Percentiles rank a stretch among this genome's conserved stretches.
These are phyloP conservation scores for Sinocyclocheilus anophthalmus DNA, from an alignment of 2,113 vertebrate species.

Conservation along the genomic window DNA sequence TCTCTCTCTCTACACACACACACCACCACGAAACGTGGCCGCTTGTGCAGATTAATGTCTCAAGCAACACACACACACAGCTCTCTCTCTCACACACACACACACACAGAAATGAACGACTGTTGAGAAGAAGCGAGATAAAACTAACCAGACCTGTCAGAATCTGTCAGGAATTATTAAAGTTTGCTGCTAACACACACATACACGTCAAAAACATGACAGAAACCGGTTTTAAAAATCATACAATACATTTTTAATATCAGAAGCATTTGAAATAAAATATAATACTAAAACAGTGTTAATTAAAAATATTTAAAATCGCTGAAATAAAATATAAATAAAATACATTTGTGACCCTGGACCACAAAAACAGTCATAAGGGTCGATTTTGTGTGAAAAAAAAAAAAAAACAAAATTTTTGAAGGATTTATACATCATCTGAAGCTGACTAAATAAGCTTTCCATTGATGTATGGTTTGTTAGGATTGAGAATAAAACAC, in stretches of 20 bases:
- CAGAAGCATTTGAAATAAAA: neutral
- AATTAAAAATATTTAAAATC: neutral
- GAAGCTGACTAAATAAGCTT: no score
- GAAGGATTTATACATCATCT: no score
- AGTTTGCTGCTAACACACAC: neutral
- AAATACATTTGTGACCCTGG: neutral
- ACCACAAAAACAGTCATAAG: no score
- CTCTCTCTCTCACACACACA: conserved; percentile 18
- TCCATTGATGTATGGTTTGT: no score
- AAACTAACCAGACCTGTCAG: conserved; percentile 29
- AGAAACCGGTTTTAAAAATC: neutral
- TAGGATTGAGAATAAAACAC: no score
- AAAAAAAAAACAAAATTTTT: no score
- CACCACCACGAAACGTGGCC: conserved; percentile 35
- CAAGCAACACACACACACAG: conserved; percentile 40
- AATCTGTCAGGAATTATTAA: neutral
- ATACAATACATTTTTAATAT: conserved; percentile 5
- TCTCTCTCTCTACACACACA: neutral
- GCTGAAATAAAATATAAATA: neutral
- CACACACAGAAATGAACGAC: neutral
- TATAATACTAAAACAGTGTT: neutral
- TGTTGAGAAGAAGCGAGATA: conserved; percentile 19
- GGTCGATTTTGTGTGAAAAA: no score
- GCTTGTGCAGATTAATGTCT: conserved; percentile 49
- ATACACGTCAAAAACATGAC: neutral